phyloP scores from a whole-genome alignment of 35 echinoderm and acorn worm species.

The Acanthaster planci region DNA sequence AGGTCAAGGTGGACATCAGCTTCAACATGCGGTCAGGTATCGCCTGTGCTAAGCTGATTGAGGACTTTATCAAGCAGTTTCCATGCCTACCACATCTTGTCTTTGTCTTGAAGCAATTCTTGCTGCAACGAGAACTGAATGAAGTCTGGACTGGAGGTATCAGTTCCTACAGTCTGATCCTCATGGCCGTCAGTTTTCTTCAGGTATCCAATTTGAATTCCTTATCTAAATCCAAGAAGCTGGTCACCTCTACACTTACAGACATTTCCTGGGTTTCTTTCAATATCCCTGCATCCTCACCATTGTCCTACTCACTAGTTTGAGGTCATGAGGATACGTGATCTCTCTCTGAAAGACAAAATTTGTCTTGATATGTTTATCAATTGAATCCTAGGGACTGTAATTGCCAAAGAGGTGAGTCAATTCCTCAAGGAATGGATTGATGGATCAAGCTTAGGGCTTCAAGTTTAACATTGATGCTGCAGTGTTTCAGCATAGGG shows the following conservation, averaged over 20 bases:
- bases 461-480: no score
- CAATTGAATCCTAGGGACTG: no score
- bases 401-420: no score
- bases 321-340: no score
- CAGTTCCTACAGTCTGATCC: conserved; percentile 98
- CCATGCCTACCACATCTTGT: conserved; percentile 77
- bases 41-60: conserved; percentile 73
- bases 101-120: conserved; percentile 93
- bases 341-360: no score
- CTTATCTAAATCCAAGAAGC: no score
- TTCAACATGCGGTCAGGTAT: conserved; percentile 80
- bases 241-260: no score
- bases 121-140: conserved; percentile 90
- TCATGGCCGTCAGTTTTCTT: conserved; percentile 97
- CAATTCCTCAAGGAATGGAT: no score
- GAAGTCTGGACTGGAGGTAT: conserved; percentile 96
- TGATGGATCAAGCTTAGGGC: no score
- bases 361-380: no score
- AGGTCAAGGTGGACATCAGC: conserved; percentile 89
- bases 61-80: conserved; percentile 67
- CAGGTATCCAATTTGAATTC: conserved; percentile 56
- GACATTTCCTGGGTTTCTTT: neutral
- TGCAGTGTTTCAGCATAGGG: no score
- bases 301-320: no score
- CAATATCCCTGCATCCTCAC: neutral